Evolutionary conservation across 1,140 invertebrate species (phyloP).

Genomic region (Polypedilum vanderplanki): DNA sequence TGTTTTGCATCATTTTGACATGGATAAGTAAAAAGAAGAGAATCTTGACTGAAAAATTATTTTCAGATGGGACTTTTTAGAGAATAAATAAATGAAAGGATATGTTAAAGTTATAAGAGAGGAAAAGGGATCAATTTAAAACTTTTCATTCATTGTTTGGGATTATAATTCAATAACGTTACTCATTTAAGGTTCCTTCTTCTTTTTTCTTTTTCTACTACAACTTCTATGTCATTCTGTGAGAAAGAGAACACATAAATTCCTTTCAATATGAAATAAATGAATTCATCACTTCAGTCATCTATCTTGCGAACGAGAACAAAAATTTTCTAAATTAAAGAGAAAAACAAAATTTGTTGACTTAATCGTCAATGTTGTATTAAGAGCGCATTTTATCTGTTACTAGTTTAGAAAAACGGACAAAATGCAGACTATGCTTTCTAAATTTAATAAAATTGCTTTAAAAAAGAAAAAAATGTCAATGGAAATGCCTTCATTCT

Average conservation of each 20-base stretch:
- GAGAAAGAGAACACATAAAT: neutral
- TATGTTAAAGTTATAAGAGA: neutral
- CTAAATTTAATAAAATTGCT: neutral
- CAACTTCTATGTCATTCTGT: neutral
- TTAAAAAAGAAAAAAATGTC: neutral
- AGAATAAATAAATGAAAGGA: neutral
- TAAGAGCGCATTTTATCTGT: too few relatives aligned
- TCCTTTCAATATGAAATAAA: neutral
- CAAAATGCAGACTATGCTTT: neutral
- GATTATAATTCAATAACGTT: constrained; percentile 14
- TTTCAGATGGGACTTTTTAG: constrained; percentile 17
- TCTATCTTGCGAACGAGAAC: neutral
- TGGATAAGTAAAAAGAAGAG: too few relatives aligned
- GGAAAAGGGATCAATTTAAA: constrained; percentile 4
- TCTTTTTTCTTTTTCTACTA: neutral
- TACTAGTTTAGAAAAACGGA: neutral
- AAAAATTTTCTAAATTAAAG: neutral
- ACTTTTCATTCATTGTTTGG: neutral
- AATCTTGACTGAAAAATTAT: neutral
- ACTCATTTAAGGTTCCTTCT: neutral
- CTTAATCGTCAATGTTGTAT: too few relatives aligned
- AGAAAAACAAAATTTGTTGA: too few relatives aligned
- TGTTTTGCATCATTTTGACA: too few relatives aligned
- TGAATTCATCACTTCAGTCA: neutral
- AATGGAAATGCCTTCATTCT: constrained; percentile 5